These are phyloP conservation scores for Atta cephalotes DNA, from an alignment of 1,140 invertebrate species.

Conservation along the genomic window DNA sequence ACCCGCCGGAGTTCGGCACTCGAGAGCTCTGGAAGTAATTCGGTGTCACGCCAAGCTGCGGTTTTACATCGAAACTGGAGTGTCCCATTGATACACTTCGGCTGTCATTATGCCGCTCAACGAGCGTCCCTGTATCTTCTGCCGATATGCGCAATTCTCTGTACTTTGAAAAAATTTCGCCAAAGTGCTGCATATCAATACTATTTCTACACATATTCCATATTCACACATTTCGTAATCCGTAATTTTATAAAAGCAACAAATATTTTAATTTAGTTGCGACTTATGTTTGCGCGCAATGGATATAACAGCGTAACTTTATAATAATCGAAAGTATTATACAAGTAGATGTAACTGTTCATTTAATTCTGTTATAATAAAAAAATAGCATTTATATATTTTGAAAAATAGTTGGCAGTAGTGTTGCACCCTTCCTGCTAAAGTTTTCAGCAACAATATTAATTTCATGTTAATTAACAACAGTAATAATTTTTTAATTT, in stretches of 20 bases:
- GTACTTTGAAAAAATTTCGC: slow-evolving; percentile 27
- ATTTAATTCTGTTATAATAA: slow-evolving; percentile 23
- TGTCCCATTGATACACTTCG: slow-evolving; percentile 71
- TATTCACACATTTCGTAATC: background rate
- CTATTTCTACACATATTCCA: background rate
- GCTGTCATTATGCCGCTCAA: slow-evolving; percentile 36
- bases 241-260: slow-evolving; percentile 28
- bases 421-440: background rate
- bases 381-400: background rate
- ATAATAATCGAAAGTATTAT: background rate
- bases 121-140: slow-evolving; percentile 19
- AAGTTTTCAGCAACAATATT: background rate
- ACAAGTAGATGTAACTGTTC: background rate
- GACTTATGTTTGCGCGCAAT: background rate
- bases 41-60: slow-evolving; percentile 83
- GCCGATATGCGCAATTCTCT: slow-evolving; percentile 11
- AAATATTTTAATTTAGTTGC: slow-evolving; percentile 29
- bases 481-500: background rate
- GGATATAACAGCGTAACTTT: background rate
- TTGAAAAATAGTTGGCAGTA: background rate
- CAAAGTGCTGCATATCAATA: background rate
- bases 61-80: slow-evolving; percentile 82
- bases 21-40: slow-evolving; percentile 81
- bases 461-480: background rate
- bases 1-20: slow-evolving; percentile 47